Evolutionary conservation across 2,113 vertebrate species (phyloP).

Genomic region (Lophochroa leadbeateri): DNA sequence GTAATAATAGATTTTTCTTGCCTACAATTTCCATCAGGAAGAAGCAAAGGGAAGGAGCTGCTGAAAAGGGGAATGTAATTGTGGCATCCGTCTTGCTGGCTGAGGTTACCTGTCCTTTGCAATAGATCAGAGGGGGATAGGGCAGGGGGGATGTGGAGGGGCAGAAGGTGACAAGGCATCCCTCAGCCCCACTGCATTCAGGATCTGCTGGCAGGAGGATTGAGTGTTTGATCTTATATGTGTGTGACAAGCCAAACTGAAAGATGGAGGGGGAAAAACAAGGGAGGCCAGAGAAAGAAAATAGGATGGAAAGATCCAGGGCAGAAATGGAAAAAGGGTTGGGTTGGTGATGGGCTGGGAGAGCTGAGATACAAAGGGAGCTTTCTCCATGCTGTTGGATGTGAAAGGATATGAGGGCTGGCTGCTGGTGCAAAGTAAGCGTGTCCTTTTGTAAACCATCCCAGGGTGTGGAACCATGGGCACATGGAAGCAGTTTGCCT

Average conservation of each 20-base stretch:
- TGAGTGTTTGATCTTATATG: not conserved
- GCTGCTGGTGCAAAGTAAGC: not conserved
- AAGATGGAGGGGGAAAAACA: not conserved
- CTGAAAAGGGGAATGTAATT: constrained; percentile 36
- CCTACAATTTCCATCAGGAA: constrained; percentile 43
- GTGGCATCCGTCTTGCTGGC: constrained; percentile 46
- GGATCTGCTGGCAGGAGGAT: not conserved
- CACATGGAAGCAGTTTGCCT: not conserved
- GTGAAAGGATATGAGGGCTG: not conserved
- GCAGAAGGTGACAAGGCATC: constrained; percentile 8
- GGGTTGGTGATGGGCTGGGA: not conserved
- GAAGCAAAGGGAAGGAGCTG: constrained; percentile 10
- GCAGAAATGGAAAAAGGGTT: not conserved
- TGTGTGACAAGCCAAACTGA: not conserved
- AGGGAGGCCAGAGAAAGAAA: not conserved
- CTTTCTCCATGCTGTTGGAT: not conserved
- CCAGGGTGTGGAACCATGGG: not conserved
- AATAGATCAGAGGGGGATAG: constrained; percentile 16
- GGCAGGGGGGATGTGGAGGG: not conserved
- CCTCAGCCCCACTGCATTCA: not conserved
- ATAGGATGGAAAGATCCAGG: not conserved
- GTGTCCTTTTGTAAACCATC: not conserved
- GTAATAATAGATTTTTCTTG: constrained; percentile 68
- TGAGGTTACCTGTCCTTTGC: constrained; percentile 21
- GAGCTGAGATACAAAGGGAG: not conserved